These are phyloP conservation scores for Pipra filicauda DNA, from an alignment of 2,113 vertebrate genomes.

Conservation along the genomic window DNA sequence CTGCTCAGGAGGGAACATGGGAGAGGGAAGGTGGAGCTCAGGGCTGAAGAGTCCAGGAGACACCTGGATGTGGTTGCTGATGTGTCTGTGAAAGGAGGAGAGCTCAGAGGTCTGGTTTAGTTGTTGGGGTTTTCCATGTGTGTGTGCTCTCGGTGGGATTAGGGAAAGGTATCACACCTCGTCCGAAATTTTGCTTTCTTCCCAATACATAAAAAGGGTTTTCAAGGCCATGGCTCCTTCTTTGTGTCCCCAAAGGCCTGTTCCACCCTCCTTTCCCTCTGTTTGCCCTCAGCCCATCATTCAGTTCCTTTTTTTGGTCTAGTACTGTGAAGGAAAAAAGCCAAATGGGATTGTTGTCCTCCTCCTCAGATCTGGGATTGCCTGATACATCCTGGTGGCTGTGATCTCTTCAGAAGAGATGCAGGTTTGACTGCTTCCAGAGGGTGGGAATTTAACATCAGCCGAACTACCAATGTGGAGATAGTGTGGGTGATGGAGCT, in stretches of 20 bases:
- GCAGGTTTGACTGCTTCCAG: not conserved
- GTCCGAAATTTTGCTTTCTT: not conserved
- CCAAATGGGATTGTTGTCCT: not conserved
- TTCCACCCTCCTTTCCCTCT: rapidly evolving
- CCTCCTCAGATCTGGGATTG: not conserved
- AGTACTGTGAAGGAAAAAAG: not conserved
- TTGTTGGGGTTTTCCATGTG: rapidly evolving
- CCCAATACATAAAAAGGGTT: not conserved
- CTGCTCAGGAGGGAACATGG: too few species aligned
- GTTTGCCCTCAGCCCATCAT: not conserved
- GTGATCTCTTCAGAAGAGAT: rapidly evolving
- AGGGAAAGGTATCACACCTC: not conserved
- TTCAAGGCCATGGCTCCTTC: not conserved
- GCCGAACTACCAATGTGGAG: too few species aligned
- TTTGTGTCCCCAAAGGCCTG: not conserved
- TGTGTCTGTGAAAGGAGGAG: not conserved
- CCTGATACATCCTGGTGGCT: not conserved
- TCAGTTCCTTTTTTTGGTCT: not conserved
- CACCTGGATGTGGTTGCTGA: not conserved
- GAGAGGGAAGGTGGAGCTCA: too few species aligned
- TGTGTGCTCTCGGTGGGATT: not conserved
- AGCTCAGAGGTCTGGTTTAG: not conserved
- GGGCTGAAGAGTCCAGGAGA: not conserved
- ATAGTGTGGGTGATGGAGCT: not conserved
- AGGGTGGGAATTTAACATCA: not conserved